Base-by-base conservation (phyloP, 2,797 vertebrate species). In the Anabacerthia variegaticeps region DNA sequence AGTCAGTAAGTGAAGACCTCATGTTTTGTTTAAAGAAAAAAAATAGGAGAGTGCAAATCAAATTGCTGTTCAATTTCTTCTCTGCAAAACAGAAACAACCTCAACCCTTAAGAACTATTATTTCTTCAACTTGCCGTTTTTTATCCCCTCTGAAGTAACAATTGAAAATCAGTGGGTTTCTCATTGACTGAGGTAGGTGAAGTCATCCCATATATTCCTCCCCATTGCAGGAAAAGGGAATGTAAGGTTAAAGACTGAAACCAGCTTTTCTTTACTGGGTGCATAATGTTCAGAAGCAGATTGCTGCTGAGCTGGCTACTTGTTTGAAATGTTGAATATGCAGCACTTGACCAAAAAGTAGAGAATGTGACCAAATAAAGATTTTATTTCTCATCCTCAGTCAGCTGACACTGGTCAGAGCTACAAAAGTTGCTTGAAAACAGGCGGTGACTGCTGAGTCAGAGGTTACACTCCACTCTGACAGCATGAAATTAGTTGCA, bases 401-500 rank as follows among this genome's bases (percentile, higher is more conserved):
- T 27, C 26, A 19, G 30, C 23, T 86, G 68, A 80, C 37, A 30
- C n/a, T 44, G 48, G 73, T 84, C 68, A 88, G 62, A 80, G 28
- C 66, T 76, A 67, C 37, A 82, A 52, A 92, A 76, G 51, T 85
- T 11, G 3, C 71, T 73, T 79, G 59, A 83, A 88, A 92, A 87
- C 44, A 82, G 56, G 20, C 83, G 89, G 37, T 41, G 67, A 61
- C 52, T 90, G 68, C 74, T 95, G 86, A 82, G 58, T 91, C 89
- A 80, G 51, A 80, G 43, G 32, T 89, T 95, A 12, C 6, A 10
- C 75, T 80, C n/a, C 1, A 0, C 61, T 85, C 28, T 74, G 71
- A 71, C 68, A 89, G 58, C 44, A 49, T 28, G 59, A 93, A 92
- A 95, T 93, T 76, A 86, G 76, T 95, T 86, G 62, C 88, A 92